phyloP scores from a whole-genome alignment of 2,113 vertebrate genomes.

The Phalacrocorax aristotelis region DNA sequence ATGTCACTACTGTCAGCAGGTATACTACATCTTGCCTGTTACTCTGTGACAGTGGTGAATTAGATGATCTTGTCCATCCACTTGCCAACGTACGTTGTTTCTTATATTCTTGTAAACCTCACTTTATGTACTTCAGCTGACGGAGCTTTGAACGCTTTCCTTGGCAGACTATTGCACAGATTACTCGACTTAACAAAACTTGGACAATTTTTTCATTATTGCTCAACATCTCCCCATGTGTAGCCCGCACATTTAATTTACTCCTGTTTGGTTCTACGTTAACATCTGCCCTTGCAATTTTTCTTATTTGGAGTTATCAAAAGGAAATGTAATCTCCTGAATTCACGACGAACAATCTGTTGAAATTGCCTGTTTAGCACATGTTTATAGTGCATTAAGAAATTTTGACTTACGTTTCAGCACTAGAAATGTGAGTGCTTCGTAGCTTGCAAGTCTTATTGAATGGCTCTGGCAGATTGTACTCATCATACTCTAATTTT shows the following conservation, averaged over 20 bases:
- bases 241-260: background rate
- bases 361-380: background rate
- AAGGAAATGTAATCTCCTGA: background rate
- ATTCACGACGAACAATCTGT: background rate
- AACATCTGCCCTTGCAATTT: background rate
- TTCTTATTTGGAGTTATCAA: background rate
- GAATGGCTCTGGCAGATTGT: background rate
- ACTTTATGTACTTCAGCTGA: background rate
- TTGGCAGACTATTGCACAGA: background rate
- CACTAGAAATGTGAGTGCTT: background rate
- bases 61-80: background rate
- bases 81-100: background rate
- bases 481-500: background rate
- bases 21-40: background rate
- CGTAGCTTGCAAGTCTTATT: background rate
- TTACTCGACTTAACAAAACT: too few relatives aligned
- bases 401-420: background rate
- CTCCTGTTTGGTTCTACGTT: background rate
- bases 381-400: background rate
- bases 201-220: too few relatives aligned
- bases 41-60: rapidly evolving
- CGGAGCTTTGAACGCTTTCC: background rate
- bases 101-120: background rate
- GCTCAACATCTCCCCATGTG: background rate
- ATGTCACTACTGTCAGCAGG: background rate